phyloP scores from a whole-genome alignment of 2,113 vertebrate species.

The Misgurnus anguillicaudatus region DNA sequence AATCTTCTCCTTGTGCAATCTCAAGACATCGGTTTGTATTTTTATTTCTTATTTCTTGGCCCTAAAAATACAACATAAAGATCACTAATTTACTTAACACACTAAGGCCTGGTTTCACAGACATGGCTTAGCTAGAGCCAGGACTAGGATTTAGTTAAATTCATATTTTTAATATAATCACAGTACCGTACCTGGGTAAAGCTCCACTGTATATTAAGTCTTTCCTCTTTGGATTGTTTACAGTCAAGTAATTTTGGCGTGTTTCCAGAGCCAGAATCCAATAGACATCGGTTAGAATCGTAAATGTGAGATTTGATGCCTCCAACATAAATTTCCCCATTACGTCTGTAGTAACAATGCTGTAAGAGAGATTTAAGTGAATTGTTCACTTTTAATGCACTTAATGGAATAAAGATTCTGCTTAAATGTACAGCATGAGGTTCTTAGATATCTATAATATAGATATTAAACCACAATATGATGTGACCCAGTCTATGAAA shows the following conservation, averaged over 20 bases:
- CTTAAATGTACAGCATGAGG: no score
- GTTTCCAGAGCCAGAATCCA: conserved; percentile 56
- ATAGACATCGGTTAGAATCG: conserved; percentile 66
- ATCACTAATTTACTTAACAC: no score
- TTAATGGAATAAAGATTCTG: no score
- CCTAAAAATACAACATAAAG: conserved; percentile 51
- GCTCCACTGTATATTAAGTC: conserved; percentile 67
- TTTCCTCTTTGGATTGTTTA: conserved; percentile 57
- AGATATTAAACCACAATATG: no score
- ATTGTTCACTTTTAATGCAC: no score
- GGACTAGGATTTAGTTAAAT: no score
- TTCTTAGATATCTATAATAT: no score
- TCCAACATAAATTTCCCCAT: conserved; percentile 66
- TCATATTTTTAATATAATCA: no score
- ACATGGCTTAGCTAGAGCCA: no score
- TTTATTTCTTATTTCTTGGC: conserved; percentile 65
- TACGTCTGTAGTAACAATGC: conserved; percentile 59
- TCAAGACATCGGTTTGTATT: conserved; percentile 71
- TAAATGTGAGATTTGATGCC: conserved; percentile 67
- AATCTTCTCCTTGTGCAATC: conserved; percentile 22
- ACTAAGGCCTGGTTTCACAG: not conserved
- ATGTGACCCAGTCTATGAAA: no score
- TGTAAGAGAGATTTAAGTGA: conserved; percentile 17
- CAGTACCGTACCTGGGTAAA: conserved; percentile 67
- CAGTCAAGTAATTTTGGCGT: conserved; percentile 62